Evolutionary conservation across 2,888 invertebrate species (phyloP).

Genomic region (Pristionchus arcanus): DNA sequence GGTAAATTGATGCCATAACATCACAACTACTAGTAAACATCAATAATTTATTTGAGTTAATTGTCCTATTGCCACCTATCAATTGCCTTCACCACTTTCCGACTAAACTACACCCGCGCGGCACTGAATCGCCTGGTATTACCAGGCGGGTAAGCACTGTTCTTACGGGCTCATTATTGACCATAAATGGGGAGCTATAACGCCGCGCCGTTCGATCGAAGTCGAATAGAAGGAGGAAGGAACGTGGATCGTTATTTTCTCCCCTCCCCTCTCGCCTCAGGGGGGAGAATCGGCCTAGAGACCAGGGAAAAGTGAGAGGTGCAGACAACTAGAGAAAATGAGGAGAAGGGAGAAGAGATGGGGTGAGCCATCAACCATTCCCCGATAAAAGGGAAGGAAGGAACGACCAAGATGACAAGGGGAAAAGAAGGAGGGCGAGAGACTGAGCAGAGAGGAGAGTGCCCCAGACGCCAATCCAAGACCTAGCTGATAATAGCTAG

Average conservation of each 20-base stretch:
- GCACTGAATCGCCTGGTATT: background rate
- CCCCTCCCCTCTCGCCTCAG: background rate
- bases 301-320: background rate
- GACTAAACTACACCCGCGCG: background rate
- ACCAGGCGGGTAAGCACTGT: too few relatives aligned
- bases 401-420: background rate
- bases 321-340: background rate
- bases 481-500: background rate
- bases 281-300: slow-evolving; percentile 36
- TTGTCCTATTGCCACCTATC: too few relatives aligned
- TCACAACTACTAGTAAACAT: too few relatives aligned
- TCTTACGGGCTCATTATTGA: background rate
- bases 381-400: background rate
- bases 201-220: slow-evolving; percentile 12
- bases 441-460: background rate
- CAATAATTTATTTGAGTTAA: too few relatives aligned
- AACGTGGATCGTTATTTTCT: background rate
- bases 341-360: background rate
- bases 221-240: slow-evolving; percentile 17
- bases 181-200: background rate
- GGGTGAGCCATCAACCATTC: slow-evolving; percentile 13
- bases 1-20: too few relatives aligned
- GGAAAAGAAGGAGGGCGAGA: background rate
- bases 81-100: too few relatives aligned
- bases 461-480: background rate